A percentile compares a stretch with the other conserved stretches of the same genome.
Evolutionary conservation across 2,888 invertebrate genomes (phyloP).

Genomic region (Tipula confusa): DNA sequence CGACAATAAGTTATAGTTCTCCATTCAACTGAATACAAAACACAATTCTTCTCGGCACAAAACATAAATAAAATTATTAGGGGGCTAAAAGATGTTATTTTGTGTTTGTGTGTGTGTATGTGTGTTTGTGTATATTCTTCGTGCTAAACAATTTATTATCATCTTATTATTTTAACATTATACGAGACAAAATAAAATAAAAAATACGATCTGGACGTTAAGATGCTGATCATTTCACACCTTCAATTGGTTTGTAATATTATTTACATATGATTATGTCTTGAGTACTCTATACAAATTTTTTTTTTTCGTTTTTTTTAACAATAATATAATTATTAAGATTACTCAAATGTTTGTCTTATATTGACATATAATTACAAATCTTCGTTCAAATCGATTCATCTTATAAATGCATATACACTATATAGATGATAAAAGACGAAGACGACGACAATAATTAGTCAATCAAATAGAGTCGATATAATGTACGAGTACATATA

Average conservation of each 20-base stretch:
- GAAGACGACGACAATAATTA: not conserved
- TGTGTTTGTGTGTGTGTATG: not conserved
- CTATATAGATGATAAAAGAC: not conserved
- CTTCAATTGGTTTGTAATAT: not conserved
- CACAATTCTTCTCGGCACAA: not conserved
- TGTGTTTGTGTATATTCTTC: not conserved
- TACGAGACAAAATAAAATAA: not conserved
- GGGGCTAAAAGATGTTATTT: conserved; percentile 3
- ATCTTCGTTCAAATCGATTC: not conserved
- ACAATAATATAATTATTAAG: not conserved
- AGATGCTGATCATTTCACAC: conserved; percentile 20
- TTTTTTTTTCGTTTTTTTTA: not conserved
- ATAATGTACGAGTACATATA: not conserved
- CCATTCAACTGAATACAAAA: not conserved
- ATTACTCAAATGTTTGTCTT: not conserved
- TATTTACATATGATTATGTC: conserved; percentile 9
- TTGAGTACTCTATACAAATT: not conserved
- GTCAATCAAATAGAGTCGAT: not conserved
- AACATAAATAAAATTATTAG: not conserved
- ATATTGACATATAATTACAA: conserved; percentile 8
- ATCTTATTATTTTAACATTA: not conserved
- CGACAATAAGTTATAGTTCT: not conserved
- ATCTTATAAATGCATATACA: not conserved
- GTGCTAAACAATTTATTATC: conserved; percentile 8
- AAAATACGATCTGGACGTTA: not conserved